Evolutionary conservation across 2,113 vertebrate genomes (phyloP), one percentile per base, ranked within the genome.

Genomic region (Tragelaphus buxtoni): DNA sequence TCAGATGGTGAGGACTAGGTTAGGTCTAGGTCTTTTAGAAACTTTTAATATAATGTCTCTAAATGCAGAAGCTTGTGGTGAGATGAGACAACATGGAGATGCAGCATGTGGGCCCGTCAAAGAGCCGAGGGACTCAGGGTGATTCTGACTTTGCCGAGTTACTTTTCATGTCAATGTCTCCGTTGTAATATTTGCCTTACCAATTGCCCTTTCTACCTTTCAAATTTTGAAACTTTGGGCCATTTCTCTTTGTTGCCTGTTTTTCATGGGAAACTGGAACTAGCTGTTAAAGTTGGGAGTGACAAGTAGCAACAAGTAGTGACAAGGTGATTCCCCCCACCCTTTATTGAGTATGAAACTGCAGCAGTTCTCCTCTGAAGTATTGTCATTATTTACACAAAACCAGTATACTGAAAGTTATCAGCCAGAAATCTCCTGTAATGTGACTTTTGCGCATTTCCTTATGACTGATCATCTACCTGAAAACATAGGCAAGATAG

Each of bases 1-100:
- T 95, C 65, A 94, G 74, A 95, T 69, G 91, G 80, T 28, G 45
- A 95, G 30, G 80, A 77, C 5, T 45, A 96, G 81, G 95, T 97
- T 85, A 95, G 30, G 22, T 93, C 45, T 95, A 90, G 56, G 92
- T 90, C 90, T 92, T 96, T 80, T 13, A 90, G 30, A 85, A 92
- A 90, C 69, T 90, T 91, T 87, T 87, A 94, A 13, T 61, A 85
- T 49, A 51, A 35, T 42, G 17, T 95, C 63, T 84, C 4, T 89
- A 87, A 92, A 77, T 76, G 24, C 7, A 81, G 28, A 47, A 49
- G 28, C 30, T 95, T 28, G 0, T 61, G 76, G 39, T 1, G 2
- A 32, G 26, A n/a, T 53, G 42, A 90, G 49, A n/a, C 26, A 10
- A 3, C 17, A 9, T 24, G 51, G 28, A 79, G 2, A 26, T 3